Evolutionary conservation across 1,140 invertebrate species (phyloP), one percentile per base, ranked within the genome.

Genomic region (Galendromus occidentalis): DNA sequence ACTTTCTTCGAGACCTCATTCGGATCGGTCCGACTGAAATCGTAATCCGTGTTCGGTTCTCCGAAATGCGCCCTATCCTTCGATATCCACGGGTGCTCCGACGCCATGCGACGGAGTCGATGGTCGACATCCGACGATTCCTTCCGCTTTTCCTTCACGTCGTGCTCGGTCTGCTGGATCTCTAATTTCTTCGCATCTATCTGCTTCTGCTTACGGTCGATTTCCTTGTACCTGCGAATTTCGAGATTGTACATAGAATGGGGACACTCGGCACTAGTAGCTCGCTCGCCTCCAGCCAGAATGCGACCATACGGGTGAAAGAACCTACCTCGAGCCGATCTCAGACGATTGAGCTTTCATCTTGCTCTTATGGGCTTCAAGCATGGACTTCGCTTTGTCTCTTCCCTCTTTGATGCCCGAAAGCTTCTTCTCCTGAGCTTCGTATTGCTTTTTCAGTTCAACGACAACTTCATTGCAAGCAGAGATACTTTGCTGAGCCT

Each of bases 41-140:
- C 80, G 72, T 81, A 82, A 5, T 75, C 74, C 14, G 78, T 78
- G 68, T 80, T 80, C 17, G 82, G 74, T 71, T 84, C 79, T 33
- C 86, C 87, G 76, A 92, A 92, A 73, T 82, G 87, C 66, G 84
- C 80, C 70, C 83, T 80, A 69, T 92, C 88, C 41, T 84, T 79
- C 1, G 80, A 75, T 68, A 93, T 91, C 88, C 88, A 93, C 17
- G 82, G 79, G 70, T 86, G 77, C 65, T 82, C 80, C 33, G 74
- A 71, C 12, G 78, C 68, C 69, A 85, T 71, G 17, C 80, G 75
- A 39, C 78, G 73, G 5, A 81, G 71, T 79, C 80, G 66, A 67
- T 74, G 75, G n/a, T 71, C 69, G 17, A 79, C 75, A 65, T 79
- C 77, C 67, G 75, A 75, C 9, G 75, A 72, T 33, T 79, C 78